Evolutionary conservation across 2,888 invertebrate species (phyloP).

Genomic region (Lasioglossum vierecki): DNA sequence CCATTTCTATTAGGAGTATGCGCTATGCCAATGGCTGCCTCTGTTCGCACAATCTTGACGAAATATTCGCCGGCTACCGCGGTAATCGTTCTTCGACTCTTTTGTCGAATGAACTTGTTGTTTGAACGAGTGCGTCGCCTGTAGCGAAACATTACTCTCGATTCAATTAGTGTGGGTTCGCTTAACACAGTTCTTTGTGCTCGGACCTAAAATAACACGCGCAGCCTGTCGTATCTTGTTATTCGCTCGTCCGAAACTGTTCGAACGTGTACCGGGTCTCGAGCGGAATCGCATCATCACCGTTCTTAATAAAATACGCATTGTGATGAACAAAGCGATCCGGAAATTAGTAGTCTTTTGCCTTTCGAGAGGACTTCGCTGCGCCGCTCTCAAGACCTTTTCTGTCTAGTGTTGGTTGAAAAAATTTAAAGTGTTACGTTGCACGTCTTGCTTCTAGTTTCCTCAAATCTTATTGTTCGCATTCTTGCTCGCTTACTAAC

Average conservation of each 20-base stretch:
- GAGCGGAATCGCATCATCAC: slow-evolving; percentile 18
- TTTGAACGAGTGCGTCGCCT: slow-evolving; percentile 14
- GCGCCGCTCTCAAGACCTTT: not conserved
- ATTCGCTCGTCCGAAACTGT: slow-evolving; percentile 45
- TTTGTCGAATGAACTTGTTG: not conserved
- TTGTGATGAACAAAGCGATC: not conserved
- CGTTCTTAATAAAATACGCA: slow-evolving; percentile 14
- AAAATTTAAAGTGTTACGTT: no score
- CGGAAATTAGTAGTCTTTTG: slow-evolving; percentile 5
- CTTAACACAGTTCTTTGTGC: slow-evolving; percentile 56
- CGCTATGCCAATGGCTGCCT: not conserved
- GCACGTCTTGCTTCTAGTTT: not conserved
- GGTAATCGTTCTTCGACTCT: not conserved
- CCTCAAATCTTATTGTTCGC: not conserved
- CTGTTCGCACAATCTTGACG: not conserved
- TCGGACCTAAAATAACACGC: slow-evolving; percentile 74
- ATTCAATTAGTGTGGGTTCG: slow-evolving; percentile 53
- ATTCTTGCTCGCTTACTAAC: not conserved
- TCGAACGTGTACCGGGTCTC: slow-evolving; percentile 48
- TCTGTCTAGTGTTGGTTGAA: not conserved
- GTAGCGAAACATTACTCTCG: slow-evolving; percentile 38
- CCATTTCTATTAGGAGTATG: not conserved
- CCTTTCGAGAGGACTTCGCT: not conserved
- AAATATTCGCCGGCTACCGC: no score
- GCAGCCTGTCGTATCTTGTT: slow-evolving; percentile 64